Base-by-base conservation (phyloP, 2,888 invertebrate species). In the Harpalus rubripes region DNA sequence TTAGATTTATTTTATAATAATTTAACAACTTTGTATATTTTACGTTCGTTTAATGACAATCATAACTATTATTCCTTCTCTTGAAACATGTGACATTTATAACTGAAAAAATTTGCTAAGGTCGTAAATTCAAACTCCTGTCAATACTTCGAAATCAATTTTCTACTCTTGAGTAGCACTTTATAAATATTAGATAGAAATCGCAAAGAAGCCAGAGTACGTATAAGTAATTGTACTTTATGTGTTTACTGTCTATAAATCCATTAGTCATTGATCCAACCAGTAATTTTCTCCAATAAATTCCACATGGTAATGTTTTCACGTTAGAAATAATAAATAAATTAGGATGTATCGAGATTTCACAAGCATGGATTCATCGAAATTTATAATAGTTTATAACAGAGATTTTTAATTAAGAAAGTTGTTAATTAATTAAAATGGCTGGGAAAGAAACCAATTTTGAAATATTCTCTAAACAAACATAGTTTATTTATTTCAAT, bases 211-310 rank as follows among this genome's bases (percentile, higher is more conserved):
- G 26, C 32, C 32, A 59, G 59, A 79, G 26, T 58, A 58, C n/a
- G n/a, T n/a, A n/a, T n/a, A n/a, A 79, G 58, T 80, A 80, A 80
- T 80, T 59, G 61, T 15, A 61, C 32, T 80, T 61, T 58, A 78
- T 78, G 39, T 59, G 44, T 56, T 78, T 61, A 80, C 80, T 39
- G 15, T 26, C 63, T 59, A 80, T 61, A 80, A 32, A 61, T 80
- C 79, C 39, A 61, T 80, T 41, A 63, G 26, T 39, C 79, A 59
- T n/a, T n/a, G n/a, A n/a, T 26, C 80, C 12, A 80, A 18, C 41
- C 32, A 61, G 22, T 80, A 80, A 80, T 80, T 80, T 80, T 80
- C 80, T 44, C 61, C 61, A 80, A 80, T 61, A 80, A 80, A 80
- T 80, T 44, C 41, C 26, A n/a, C 26, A 7, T 39, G 26, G n/a